Evolutionary conservation across 2,888 invertebrate genomes (phyloP).

Genomic region (Cacoxenus indagator): DNA sequence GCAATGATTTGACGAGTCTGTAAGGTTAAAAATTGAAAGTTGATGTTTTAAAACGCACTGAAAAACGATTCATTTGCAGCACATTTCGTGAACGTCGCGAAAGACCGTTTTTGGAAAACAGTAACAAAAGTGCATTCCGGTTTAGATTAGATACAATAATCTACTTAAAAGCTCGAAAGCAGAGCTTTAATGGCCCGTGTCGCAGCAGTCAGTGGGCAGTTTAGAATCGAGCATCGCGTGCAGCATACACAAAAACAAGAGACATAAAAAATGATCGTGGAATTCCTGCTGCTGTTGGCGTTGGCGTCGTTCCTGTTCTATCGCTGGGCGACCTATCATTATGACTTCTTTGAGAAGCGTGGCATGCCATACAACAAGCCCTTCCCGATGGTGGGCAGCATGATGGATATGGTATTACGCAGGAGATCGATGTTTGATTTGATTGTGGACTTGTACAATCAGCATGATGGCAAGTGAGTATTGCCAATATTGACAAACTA

Average conservation of each 20-base stretch:
- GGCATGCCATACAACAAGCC: constrained; percentile 52
- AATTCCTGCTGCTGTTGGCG: constrained; percentile 41
- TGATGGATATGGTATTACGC: constrained; percentile 44
- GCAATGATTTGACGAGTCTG: constrained; percentile 78
- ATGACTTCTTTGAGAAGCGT: constrained; percentile 53
- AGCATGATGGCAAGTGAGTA: constrained; percentile 69
- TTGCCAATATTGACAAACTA: neutral
- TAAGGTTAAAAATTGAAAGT: constrained; percentile 43
- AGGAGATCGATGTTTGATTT: constrained; percentile 72
- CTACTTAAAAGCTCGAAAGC: constrained; percentile 27
- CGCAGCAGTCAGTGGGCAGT: constrained; percentile 29
- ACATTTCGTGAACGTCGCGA: constrained; percentile 82
- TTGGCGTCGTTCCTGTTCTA: constrained; percentile 49
- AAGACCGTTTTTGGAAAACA: constrained; percentile 82
- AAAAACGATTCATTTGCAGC: constrained; percentile 66
- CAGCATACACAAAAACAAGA: constrained; percentile 53
- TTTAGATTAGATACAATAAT: too few relatives aligned
- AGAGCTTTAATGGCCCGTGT: too few relatives aligned
- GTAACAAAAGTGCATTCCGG: constrained; percentile 94
- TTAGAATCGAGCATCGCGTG: constrained; percentile 38
- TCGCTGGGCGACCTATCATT: constrained; percentile 52
- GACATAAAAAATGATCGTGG: constrained; percentile 51
- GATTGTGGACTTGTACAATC: constrained; percentile 71
- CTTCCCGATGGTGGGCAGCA: constrained; percentile 49
- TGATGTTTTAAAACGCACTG: neutral